These are phyloP conservation scores for Eulacestoma nigropectus DNA, from an alignment of 2,113 vertebrate species.

Conservation along the genomic window DNA sequence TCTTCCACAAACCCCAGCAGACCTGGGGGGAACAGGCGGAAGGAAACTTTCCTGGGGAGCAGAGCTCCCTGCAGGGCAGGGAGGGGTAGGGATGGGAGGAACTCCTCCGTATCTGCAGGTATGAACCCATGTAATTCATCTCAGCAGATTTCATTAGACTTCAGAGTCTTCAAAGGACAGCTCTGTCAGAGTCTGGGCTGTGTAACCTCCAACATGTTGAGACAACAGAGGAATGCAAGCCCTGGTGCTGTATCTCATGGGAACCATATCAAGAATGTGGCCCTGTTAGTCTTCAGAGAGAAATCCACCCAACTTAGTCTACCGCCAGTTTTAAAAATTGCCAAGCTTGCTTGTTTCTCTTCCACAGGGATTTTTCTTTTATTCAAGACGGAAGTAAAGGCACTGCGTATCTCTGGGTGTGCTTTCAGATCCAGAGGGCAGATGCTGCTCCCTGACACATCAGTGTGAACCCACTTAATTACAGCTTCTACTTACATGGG, in stretches of 20 bases:
- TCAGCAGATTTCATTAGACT: background rate
- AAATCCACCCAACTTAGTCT: background rate
- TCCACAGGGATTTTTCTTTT: background rate
- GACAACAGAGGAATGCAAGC: background rate
- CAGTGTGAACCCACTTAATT: background rate
- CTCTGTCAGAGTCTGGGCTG: background rate
- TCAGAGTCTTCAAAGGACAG: background rate
- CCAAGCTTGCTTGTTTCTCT: background rate
- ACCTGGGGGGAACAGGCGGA: rapidly evolving
- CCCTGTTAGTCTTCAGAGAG: background rate
- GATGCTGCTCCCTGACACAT: background rate
- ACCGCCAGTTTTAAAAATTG: background rate
- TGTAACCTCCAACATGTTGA: background rate
- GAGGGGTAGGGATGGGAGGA: background rate
- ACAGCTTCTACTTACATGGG: background rate
- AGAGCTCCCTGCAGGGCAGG: background rate
- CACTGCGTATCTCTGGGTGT: rapidly evolving
- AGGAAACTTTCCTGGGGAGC: background rate
- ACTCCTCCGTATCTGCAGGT: background rate
- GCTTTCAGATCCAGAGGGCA: background rate
- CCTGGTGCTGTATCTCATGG: background rate
- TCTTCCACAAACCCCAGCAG: rapidly evolving
- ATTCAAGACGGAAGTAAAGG: background rate
- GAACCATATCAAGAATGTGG: background rate
- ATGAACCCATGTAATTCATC: background rate